Conservation (phyloP, 2,888 invertebrate genomes). For the Oligia fasciuncula region DNA sequence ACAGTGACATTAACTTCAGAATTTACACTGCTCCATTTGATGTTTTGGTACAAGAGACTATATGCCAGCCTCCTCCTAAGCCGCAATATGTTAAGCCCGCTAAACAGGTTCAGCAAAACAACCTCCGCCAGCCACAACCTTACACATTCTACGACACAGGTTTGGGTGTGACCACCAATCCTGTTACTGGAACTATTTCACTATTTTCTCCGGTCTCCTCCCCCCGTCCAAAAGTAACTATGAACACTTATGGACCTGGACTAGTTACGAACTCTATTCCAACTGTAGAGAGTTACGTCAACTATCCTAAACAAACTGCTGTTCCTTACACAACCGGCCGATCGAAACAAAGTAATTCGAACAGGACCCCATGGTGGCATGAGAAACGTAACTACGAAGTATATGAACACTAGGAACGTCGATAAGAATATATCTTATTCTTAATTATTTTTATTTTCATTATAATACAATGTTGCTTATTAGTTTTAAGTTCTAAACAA, state of each 20-base stretch:
- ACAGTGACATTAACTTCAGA: constrained; percentile 94
- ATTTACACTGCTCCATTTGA: constrained; percentile 93
- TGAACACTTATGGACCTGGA: constrained; percentile 56
- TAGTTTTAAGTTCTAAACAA: constrained; percentile 38
- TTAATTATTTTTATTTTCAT: constrained; percentile 14
- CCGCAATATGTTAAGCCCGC: constrained; percentile 36
- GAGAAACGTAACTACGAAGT: constrained; percentile 73
- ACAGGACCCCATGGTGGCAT: constrained; percentile 73
- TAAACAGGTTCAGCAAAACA: constrained; percentile 33
- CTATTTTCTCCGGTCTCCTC: constrained; percentile 54
- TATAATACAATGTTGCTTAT: constrained; percentile 18
- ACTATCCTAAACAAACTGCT: constrained; percentile 69
- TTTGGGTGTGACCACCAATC: constrained; percentile 57
- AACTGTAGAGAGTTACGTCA: constrained; percentile 69
- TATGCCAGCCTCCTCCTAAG: constrained; percentile 90
- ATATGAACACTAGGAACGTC: constrained; percentile 66
- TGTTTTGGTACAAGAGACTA: constrained; percentile 92
- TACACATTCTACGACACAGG: constrained; percentile 57
- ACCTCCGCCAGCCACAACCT: constrained; percentile 51
- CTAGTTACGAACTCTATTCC: constrained; percentile 65
- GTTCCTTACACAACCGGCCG: constrained; percentile 61
- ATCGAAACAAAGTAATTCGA: constrained; percentile 43
- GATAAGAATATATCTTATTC: constrained; percentile 13
- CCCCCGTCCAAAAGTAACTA: constrained; percentile 41
- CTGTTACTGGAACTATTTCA: constrained; percentile 52